Evolutionary conservation across 2,113 vertebrate species (phyloP).

Genomic region (Lepus timidus): DNA sequence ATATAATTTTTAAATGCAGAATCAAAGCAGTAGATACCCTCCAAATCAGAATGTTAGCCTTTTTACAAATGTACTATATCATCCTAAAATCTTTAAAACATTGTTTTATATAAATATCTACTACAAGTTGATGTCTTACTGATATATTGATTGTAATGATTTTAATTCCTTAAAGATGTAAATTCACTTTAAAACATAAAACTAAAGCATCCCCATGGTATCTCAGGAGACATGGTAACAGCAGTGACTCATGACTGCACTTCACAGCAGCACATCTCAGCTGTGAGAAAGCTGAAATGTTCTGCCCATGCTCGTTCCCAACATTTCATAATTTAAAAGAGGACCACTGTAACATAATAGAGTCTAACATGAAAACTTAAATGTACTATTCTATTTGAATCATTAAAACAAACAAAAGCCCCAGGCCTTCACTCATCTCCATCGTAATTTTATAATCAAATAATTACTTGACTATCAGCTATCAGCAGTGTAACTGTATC

Average conservation of each 20-base stretch:
- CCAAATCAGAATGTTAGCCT: slow-evolving; percentile 29
- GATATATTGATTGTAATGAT: neutral
- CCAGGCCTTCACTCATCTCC: neutral
- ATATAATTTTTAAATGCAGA: slow-evolving; percentile 20
- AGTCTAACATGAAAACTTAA: neutral
- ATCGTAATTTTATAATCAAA: neutral
- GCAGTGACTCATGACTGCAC: neutral
- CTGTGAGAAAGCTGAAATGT: slow-evolving; percentile 17
- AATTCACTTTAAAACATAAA: slow-evolving; percentile 55
- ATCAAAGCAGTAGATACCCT: neutral
- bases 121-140: slow-evolving; percentile 36
- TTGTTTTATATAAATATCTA: neutral
- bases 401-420: slow-evolving; percentile 6
- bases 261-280: slow-evolving; percentile 46
- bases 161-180: slow-evolving; percentile 45
- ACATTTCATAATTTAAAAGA: neutral
- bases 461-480: neutral
- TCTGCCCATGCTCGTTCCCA: neutral
- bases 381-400: slow-evolving; percentile 4
- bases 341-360: neutral
- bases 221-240: neutral
- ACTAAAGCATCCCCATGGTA: neutral
- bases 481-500: neutral
- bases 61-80: neutral
- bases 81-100: slow-evolving; percentile 57